Evolutionary conservation across 1,140 invertebrate species (phyloP).

Genomic region (Plutomurus gul): DNA sequence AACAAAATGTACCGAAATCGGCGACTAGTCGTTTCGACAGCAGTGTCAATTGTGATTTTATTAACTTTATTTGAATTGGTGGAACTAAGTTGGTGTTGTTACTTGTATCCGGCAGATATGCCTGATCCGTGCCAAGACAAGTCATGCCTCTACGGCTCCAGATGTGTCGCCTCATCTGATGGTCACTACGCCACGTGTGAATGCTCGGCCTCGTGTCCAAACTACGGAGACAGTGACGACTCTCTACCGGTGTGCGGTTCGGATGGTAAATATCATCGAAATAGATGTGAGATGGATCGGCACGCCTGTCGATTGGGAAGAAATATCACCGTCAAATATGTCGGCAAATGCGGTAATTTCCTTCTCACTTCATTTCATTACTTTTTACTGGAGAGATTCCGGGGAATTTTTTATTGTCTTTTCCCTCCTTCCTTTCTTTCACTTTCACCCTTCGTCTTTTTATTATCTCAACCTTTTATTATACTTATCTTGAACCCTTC

Average conservation of each 20-base stretch:
- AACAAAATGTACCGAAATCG: not conserved
- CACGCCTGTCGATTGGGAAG: constrained; percentile 73
- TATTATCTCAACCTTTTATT: no score
- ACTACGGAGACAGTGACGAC: constrained; percentile 77
- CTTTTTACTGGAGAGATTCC: constrained; percentile 5
- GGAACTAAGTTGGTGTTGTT: constrained; percentile 57
- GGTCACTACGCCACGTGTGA: constrained; percentile 71
- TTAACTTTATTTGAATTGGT: constrained; percentile 4
- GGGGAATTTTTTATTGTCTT: not conserved
- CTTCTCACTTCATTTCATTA: constrained; percentile 21
- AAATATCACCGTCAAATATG: constrained; percentile 83
- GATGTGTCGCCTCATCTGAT: constrained; percentile 75
- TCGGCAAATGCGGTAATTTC: constrained; percentile 82
- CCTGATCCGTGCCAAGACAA: constrained; percentile 75
- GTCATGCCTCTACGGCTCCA: constrained; percentile 73
- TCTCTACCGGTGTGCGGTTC: constrained; percentile 73
- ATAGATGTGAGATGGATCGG: constrained; percentile 78
- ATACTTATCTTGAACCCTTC: no score
- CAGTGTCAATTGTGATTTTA: not conserved
- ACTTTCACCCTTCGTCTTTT: not conserved
- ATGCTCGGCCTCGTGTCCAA: constrained; percentile 75
- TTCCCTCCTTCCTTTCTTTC: not conserved
- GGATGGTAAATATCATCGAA: constrained; percentile 71
- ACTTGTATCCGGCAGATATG: constrained; percentile 68
- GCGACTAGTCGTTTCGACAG: not conserved